phyloP scores from a whole-genome alignment of 2,113 vertebrate species.

The Ptilonorhynchus violaceus region DNA sequence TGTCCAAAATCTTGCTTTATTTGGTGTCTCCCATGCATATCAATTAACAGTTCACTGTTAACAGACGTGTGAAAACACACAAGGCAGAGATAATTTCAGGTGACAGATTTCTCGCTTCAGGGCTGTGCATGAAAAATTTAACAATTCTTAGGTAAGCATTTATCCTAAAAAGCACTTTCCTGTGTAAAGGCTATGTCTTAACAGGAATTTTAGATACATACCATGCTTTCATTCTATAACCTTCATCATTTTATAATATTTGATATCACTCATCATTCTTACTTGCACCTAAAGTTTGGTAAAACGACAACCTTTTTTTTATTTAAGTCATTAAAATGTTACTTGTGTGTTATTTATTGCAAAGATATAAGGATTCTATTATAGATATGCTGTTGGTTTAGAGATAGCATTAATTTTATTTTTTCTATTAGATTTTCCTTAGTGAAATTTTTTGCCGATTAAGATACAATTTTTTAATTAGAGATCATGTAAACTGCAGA shows the following conservation, averaged over 20 bases:
- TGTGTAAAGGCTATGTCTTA: neutral
- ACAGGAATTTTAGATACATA: neutral
- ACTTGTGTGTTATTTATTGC: neutral
- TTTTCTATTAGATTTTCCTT: neutral
- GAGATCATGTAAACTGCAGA: neutral
- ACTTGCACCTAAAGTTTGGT: neutral
- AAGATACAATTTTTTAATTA: neutral
- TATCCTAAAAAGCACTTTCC: slow-evolving; percentile 28
- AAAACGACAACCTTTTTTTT: neutral
- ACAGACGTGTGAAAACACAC: slow-evolving; percentile 46
- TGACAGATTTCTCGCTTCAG: slow-evolving; percentile 28
- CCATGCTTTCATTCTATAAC: neutral
- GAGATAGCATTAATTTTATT: neutral
- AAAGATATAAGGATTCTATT: neutral
- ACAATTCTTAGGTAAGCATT: slow-evolving; percentile 49
- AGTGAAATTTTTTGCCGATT: neutral
- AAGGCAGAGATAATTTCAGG: slow-evolving; percentile 35
- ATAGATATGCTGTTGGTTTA: neutral
- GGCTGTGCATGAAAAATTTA: slow-evolving; percentile 43
- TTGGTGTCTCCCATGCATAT: neutral
- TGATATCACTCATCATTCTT: neutral
- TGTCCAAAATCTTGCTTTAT: slow-evolving; percentile 7
- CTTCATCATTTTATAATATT: neutral
- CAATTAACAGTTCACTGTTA: slow-evolving; percentile 39
- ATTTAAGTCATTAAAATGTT: neutral